phyloP scores from a whole-genome alignment of 1,140 invertebrate genomes.

The Procambarus clarkii region DNA sequence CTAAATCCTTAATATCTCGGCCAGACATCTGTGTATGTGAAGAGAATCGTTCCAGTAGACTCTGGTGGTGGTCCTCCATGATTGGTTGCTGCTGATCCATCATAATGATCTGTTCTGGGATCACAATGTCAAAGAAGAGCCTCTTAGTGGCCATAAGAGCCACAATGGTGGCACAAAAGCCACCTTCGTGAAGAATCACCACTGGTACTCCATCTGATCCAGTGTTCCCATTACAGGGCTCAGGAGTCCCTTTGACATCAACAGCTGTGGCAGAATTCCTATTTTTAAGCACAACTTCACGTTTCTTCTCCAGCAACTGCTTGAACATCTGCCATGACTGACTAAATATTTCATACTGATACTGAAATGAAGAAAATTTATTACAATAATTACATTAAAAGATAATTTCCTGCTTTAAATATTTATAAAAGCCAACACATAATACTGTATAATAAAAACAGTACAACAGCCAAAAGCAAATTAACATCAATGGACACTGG shows the following conservation, averaged over 20 bases:
- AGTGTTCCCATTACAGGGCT: neutral
- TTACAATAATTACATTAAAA: neutral
- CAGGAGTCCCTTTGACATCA: neutral
- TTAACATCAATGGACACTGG: too few species aligned
- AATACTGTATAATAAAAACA: neutral
- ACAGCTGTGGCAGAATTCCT: neutral
- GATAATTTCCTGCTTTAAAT: neutral
- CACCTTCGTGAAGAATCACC: conserved; percentile 73
- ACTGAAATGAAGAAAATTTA: conserved; percentile 65
- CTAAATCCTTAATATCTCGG: conserved; percentile 34
- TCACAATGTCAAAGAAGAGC: conserved; percentile 78
- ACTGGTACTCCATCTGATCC: conserved; percentile 1
- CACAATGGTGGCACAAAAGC: conserved; percentile 74
- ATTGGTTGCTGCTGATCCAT: conserved; percentile 79
- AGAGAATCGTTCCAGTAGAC: conserved; percentile 74
- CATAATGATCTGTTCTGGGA: conserved; percentile 81
- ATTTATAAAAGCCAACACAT: neutral
- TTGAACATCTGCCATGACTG: conserved; percentile 74
- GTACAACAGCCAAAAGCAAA: too few species aligned
- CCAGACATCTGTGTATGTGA: conserved; percentile 58
- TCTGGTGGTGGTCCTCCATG: conserved; percentile 78
- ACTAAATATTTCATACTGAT: conserved; percentile 77
- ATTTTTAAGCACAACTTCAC: neutral
- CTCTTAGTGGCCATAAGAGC: conserved; percentile 72
- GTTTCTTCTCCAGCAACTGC: conserved; percentile 47